These are phyloP conservation scores for Petrolisthes cinctipes DNA, from an alignment of 2,888 invertebrate species.

Conservation along the genomic window DNA sequence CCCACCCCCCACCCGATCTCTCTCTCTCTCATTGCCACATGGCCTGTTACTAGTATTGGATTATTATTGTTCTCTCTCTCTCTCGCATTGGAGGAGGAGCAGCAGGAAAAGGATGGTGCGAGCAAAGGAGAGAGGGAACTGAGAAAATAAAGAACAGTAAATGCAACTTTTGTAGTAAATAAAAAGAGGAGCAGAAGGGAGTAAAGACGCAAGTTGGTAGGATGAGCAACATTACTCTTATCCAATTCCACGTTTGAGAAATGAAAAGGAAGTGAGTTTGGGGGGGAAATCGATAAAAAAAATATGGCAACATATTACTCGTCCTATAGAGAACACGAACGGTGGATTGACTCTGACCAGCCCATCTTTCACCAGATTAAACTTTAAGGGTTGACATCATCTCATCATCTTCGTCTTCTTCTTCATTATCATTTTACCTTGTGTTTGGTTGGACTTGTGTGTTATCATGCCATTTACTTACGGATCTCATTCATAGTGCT, in stretches of 20 bases:
- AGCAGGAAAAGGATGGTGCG: too few species aligned
- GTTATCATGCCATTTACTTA: too few species aligned
- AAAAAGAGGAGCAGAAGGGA: not conserved
- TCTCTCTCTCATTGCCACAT: constrained; percentile 10
- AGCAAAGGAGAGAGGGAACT: not conserved
- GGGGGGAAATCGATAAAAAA: not conserved
- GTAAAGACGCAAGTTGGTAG: too few species aligned
- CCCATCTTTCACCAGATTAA: not conserved
- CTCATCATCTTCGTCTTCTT: not conserved
- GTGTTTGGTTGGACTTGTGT: not conserved
- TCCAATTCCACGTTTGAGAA: too few species aligned
- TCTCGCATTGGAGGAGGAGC: too few species aligned
- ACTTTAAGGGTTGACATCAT: not conserved
- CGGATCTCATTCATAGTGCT: not conserved
- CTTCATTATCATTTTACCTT: not conserved
- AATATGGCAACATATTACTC: not conserved
- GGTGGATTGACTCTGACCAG: not conserved
- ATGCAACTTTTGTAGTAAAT: not conserved
- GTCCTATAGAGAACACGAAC: too few species aligned
- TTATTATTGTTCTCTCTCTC: not conserved
- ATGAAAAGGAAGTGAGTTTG: not conserved
- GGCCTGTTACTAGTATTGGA: not conserved
- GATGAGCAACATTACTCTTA: too few species aligned
- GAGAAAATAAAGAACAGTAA: not conserved
- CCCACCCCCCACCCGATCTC: not conserved